Base-by-base conservation (phyloP, 2,888 invertebrate genomes). In the Temnothorax unifasciatus region DNA sequence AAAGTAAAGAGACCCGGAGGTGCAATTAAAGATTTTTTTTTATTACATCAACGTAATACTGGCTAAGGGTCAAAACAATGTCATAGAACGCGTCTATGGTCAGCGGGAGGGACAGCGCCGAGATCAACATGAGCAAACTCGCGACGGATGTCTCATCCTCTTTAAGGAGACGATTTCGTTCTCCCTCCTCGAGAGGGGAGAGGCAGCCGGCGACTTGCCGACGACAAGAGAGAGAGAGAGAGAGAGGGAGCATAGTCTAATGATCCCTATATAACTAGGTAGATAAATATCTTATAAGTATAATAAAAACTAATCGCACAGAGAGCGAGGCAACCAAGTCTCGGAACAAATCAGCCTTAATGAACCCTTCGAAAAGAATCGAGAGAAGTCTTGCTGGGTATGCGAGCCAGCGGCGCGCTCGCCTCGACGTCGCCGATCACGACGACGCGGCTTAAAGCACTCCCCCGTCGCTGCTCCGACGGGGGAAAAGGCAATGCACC, bases 31-130 rank as follows among this genome's bases (percentile, higher is more conserved):
- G 84, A 85, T 84, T 90, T 87, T 90, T 90, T 91, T 92, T 94
- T 94, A 94, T 93, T 93, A 93, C 92, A 92, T 92, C 90, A 94
- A 94, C 92, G 91, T 92, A 93, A 93, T 92, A 91, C 92, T 92
- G 92, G 88, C 92, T 91, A 91, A 90, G 89, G 90, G 90, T 90
- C 89, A 90, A 92, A 91, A 91, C 91, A 91, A 91, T 77, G 52
- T 91, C 86, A 91, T 91, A 91, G 91, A 93, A 92, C 92, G 91
- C 91, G 89, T 93, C 92, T 92, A 93, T 91, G 86, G 84, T 82
- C 85, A 71, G 81, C 66, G 79, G 82, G 74, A 66, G 84, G 84
- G 85, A 85, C 64, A 63, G 61, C 81, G 85, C 73, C 85, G 88
- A 88, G 86, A 75, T 87, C 86, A 87, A 88, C 86, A 77, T 85